Evolutionary conservation across 2,797 vertebrate genomes (phyloP).

Genomic region (Ctenopoma multispine): DNA sequence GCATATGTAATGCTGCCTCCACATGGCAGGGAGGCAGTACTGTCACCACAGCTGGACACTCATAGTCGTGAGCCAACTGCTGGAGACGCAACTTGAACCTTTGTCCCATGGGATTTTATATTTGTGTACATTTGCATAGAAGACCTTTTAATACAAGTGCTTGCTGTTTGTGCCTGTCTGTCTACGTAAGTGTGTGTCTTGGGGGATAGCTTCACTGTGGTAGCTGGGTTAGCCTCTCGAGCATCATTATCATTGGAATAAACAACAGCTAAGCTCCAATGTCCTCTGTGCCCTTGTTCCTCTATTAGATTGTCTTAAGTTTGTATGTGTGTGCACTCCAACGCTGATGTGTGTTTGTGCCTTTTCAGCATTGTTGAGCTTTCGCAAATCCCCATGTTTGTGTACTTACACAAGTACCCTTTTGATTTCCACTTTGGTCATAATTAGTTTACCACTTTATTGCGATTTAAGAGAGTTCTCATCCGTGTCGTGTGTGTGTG

Average conservation of each 20-base stretch:
- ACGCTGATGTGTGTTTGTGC: neutral
- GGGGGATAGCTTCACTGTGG: slow-evolving; percentile 37
- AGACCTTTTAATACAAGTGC: slow-evolving; percentile 38
- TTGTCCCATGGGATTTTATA: slow-evolving; percentile 24
- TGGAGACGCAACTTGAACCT: slow-evolving; percentile 37
- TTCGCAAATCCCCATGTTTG: slow-evolving; percentile 18
- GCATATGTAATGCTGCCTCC: slow-evolving; percentile 57
- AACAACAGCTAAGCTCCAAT: slow-evolving; percentile 73
- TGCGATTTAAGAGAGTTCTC: slow-evolving; percentile 23
- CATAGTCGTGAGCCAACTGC: slow-evolving; percentile 73
- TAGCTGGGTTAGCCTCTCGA: slow-evolving; percentile 59
- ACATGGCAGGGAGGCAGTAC: slow-evolving; percentile 61
- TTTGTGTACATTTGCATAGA: slow-evolving; percentile 39
- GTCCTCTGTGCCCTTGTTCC: slow-evolving; percentile 74
- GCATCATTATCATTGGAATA: slow-evolving; percentile 76
- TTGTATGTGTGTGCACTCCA: slow-evolving; percentile 14
- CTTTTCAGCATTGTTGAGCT: neutral
- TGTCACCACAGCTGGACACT: slow-evolving; percentile 54
- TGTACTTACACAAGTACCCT: neutral
- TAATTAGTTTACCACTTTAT: slow-evolving; percentile 36
- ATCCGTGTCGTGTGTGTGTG: slow-evolving; percentile 39
- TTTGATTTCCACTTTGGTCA: slow-evolving; percentile 38
- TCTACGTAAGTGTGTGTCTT: slow-evolving; percentile 45
- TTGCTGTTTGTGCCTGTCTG: slow-evolving; percentile 32
- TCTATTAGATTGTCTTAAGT: slow-evolving; percentile 64